These are phyloP conservation scores for Gryon sp. DNA, from an alignment of 1,140 invertebrate species.

Conservation along the genomic window DNA sequence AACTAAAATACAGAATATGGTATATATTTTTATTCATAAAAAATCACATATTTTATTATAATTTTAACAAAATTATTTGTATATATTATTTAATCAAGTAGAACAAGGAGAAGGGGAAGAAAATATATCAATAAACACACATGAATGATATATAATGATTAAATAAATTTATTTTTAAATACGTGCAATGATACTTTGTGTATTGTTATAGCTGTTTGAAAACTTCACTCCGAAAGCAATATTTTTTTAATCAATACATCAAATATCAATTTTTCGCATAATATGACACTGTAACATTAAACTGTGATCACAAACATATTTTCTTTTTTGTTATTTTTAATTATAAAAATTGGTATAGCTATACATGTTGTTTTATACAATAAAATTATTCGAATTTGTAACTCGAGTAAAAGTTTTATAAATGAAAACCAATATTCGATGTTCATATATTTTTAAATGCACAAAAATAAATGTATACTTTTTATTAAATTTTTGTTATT, in stretches of 20 bases:
- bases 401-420: background rate
- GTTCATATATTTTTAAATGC: slow-evolving; percentile 3
- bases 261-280: slow-evolving; percentile 17
- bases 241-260: background rate
- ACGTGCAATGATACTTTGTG: slow-evolving; percentile 44
- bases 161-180: slow-evolving; percentile 55
- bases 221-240: slow-evolving; percentile 22
- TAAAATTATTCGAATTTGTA: too few relatives aligned
- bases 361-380: background rate
- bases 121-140: too few relatives aligned
- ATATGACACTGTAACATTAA: background rate
- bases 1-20: too few relatives aligned
- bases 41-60: too few relatives aligned
- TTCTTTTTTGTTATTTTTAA: too few relatives aligned
- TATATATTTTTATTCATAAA: too few relatives aligned
- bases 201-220: slow-evolving; percentile 32
- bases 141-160: slow-evolving; percentile 37
- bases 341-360: too few relatives aligned
- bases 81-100: too few relatives aligned
- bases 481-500: background rate
- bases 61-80: too few relatives aligned
- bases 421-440: slow-evolving; percentile 19
- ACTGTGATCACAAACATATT: background rate
- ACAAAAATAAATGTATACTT: slow-evolving; percentile 30
- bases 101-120: too few relatives aligned